Evolutionary conservation across 2,888 invertebrate genomes (phyloP), one percentile per base, ranked within the genome.

Genomic region (Phorcus lineatus): DNA sequence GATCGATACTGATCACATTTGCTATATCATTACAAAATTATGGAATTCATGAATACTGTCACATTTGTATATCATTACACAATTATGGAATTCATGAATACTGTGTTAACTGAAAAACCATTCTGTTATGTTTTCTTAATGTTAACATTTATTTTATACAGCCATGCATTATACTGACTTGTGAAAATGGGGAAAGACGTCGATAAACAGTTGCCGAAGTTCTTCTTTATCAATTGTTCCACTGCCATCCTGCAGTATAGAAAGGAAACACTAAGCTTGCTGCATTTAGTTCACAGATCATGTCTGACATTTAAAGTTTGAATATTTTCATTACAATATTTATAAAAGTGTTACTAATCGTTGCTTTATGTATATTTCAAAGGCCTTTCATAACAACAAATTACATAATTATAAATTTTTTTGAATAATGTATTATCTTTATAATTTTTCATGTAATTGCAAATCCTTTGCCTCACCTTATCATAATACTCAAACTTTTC

Each of bases 221-320:
- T 92, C 92, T 83, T 92, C 91, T 83, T 91, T 92, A 70, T 92
- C 92, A 77, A 92, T 92, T 66, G 88, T 86, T 62, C 92, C 91
- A 85, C 87, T 92, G 74, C 87, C 86, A 84, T 92, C 92, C 92
- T 92, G 85, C 47, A 87, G 87, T 6, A 13, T 9, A 47, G 47
- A 47, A 11, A 13, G 47, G 47, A 6, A 3, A 36, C 7, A n/a
- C n/a, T n/a, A n/a, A n/a, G n/a, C n/a, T n/a, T n/a, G n/a, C n/a
- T n/a, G n/a, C n/a, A n/a, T n/a, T n/a, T n/a, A n/a, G n/a, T n/a
- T n/a, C n/a, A n/a, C n/a, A n/a, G 36, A 36, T 36, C 36, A 4
- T 36, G 36, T 36, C 7, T 36, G 36, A 36, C 36, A 36, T 4
- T 7, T 4, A 36, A 36, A 36, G 36, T 36, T 36, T 36, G 7